A percentile compares a stretch with the other conserved stretches of the same genome.
Conservation (phyloP, 2,888 invertebrate genomes). For the Lamellibrachia satsuma region DNA sequence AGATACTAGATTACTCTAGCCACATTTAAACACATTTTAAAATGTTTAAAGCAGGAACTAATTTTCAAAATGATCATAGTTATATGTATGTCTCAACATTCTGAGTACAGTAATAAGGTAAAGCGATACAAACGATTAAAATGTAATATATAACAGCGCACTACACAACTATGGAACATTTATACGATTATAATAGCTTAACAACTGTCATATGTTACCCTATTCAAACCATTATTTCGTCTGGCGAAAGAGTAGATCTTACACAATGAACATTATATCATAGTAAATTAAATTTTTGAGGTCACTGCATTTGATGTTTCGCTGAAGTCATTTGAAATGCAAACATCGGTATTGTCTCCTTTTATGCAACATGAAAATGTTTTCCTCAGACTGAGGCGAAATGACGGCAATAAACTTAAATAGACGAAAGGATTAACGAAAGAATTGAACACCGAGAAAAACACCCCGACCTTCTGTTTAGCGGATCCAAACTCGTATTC, state of each 20-base stretch:
- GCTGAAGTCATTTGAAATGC: neutral
- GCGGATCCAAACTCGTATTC: neutral
- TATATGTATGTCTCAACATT: too few species aligned
- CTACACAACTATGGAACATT: too few species aligned
- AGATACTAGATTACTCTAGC: too few species aligned
- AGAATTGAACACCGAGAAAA: neutral
- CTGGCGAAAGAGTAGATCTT: neutral
- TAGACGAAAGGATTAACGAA: neutral
- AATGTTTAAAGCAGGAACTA: too few species aligned
- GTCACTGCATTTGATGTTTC: neutral
- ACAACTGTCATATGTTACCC: neutral
- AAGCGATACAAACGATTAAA: too few species aligned
- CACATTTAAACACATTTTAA: too few species aligned
- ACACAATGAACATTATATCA: neutral
- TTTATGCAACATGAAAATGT: neutral
- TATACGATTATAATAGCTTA: too few species aligned
- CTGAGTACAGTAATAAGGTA: too few species aligned
- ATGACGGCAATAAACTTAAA: neutral
- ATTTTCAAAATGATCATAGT: too few species aligned
- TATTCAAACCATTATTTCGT: neutral
- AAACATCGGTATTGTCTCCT: neutral
- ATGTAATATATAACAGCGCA: too few species aligned
- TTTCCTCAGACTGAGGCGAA: neutral
- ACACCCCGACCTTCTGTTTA: constrained; percentile 10
- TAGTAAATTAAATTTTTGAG: neutral